Evolutionary conservation across 2,113 vertebrate genomes (phyloP).

Genomic region (Scalopus aquaticus): DNA sequence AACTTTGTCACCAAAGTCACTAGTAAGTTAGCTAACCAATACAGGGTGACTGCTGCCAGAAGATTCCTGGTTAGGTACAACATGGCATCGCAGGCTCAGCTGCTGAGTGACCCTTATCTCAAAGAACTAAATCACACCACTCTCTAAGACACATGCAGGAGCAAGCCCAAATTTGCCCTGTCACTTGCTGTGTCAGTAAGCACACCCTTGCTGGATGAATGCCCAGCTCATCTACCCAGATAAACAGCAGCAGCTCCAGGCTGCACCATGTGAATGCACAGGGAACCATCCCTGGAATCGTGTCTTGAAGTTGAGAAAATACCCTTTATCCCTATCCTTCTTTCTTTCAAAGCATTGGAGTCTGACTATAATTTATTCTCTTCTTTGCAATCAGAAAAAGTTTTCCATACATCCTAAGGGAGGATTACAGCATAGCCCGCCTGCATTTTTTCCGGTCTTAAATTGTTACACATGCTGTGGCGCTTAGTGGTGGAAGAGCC

Average conservation of each 20-base stretch:
- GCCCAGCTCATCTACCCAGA: not conserved
- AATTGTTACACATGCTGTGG: not conserved
- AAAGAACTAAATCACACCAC: not conserved
- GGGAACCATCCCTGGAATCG: not conserved
- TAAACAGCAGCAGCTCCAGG: not conserved
- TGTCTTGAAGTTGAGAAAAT: not conserved
- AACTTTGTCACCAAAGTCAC: not conserved
- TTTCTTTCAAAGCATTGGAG: not conserved
- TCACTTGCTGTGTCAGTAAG: not conserved
- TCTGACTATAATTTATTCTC: not conserved
- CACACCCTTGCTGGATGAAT: not conserved
- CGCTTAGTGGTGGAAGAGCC: not conserved
- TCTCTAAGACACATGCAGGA: not conserved
- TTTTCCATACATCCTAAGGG: not conserved
- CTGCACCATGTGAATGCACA: not conserved
- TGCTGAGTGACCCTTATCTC: not conserved
- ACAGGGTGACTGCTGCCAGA: fast-evolving
- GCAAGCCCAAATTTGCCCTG: not conserved
- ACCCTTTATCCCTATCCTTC: not conserved
- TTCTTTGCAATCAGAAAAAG: not conserved
- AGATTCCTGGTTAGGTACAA: not conserved
- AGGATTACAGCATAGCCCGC: not conserved
- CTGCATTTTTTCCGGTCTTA: not conserved
- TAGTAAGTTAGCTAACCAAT: not conserved
- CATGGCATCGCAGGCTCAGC: not conserved